Evolutionary conservation across 2,797 vertebrate genomes (phyloP).

Genomic region (Myotis vivesi): DNA sequence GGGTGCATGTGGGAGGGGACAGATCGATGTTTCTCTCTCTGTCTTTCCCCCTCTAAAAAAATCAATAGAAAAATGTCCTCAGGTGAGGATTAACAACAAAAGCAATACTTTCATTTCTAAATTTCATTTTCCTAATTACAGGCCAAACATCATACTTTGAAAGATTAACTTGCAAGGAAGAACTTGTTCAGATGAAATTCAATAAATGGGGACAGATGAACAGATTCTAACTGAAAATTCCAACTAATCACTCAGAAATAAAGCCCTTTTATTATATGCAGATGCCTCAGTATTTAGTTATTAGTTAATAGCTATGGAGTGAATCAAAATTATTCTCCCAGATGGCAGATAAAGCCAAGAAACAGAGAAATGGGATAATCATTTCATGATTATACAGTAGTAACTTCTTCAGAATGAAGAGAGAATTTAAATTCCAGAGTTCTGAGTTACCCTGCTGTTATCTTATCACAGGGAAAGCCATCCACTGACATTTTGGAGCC

Average conservation of each 20-base stretch:
- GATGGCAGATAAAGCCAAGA: constrained; percentile 33
- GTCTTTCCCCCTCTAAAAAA: no score
- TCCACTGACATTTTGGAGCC: not conserved
- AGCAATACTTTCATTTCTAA: not conserved
- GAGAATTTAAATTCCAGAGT: not conserved
- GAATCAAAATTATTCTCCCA: constrained; percentile 3
- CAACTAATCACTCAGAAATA: not conserved
- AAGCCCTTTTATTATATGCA: not conserved
- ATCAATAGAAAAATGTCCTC: no score
- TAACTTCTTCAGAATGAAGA: not conserved
- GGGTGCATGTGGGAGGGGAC: no score
- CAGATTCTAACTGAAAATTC: constrained; percentile 45
- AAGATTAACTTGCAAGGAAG: constrained; percentile 10
- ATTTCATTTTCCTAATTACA: constrained; percentile 54
- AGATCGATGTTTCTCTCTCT: no score
- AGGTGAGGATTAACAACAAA: no score
- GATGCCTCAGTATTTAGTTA: not conserved
- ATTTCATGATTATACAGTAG: not conserved
- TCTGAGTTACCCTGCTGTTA: not conserved
- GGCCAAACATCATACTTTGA: constrained; percentile 47
- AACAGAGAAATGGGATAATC: constrained; percentile 2
- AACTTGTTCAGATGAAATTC: constrained; percentile 31
- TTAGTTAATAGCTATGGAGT: not conserved
- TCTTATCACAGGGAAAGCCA: not conserved
- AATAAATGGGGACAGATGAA: constrained; percentile 19